Conservation (phyloP, 2,113 vertebrate genomes). For the Daubentonia madagascariensis region DNA sequence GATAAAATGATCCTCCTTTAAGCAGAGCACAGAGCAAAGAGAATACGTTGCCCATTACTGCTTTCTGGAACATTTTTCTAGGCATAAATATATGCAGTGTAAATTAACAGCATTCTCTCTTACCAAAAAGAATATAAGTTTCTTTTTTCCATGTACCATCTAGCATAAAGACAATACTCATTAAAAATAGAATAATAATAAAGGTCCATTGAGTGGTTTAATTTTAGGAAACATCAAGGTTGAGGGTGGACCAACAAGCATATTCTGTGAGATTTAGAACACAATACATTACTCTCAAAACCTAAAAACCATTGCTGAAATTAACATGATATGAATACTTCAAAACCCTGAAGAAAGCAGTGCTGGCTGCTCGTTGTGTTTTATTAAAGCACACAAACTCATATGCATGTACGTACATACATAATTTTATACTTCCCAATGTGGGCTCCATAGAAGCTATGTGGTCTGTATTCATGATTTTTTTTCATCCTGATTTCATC, state of each 20-base stretch:
- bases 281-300: not conserved
- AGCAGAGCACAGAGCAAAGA: constrained; percentile 31
- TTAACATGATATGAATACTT: not conserved
- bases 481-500: not conserved
- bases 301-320: constrained; percentile 14
- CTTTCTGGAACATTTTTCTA: constrained; percentile 10
- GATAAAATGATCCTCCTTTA: constrained; percentile 40
- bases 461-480: not conserved
- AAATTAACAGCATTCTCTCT: constrained; percentile 43
- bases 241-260: not conserved
- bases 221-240: constrained; percentile 8
- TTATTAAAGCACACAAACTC: constrained; percentile 5
- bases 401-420: not conserved
- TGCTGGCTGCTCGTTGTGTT: not conserved
- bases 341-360: not conserved
- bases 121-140: not conserved
- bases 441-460: not conserved
- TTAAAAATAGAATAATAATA: constrained; percentile 37
- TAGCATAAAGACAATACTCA: constrained; percentile 28
- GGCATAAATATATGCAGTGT: constrained; percentile 12
- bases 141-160: not conserved
- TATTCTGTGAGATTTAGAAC: constrained; percentile 3
- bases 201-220: not conserved
- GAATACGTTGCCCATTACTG: constrained; percentile 5
- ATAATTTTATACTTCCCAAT: not conserved